phyloP scores from a whole-genome alignment of 2,888 invertebrate genomes.

The Carabus problematicus region DNA sequence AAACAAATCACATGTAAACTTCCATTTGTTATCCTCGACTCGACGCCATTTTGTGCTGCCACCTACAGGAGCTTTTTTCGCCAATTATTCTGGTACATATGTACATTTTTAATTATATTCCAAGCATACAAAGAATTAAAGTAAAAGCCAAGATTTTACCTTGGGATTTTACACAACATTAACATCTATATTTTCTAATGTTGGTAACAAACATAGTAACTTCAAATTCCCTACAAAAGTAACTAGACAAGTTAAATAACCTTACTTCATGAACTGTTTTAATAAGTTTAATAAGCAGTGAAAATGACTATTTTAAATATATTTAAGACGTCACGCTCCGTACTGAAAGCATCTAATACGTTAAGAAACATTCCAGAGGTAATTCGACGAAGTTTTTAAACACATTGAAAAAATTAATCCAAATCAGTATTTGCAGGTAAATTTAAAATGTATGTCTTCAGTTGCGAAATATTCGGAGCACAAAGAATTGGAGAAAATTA shows the following conservation, averaged over 20 bases:
- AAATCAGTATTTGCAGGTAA: conserved; percentile 14
- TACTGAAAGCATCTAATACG: conserved; percentile 30
- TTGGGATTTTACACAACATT: no score
- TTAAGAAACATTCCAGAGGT: conserved; percentile 36
- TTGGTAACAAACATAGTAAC: neutral
- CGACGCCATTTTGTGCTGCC: no score
- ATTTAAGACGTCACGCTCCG: conserved; percentile 31
- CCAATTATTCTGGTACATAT: no score
- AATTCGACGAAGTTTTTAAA: conserved; percentile 16
- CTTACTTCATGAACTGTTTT: conserved; percentile 19
- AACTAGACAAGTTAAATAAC: conserved; percentile 23
- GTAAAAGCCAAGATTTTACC: no score
- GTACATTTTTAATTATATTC: no score
- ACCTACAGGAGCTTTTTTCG: no score
- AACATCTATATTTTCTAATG: neutral
- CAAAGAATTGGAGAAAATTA: conserved; percentile 78
- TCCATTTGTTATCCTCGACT: no score
- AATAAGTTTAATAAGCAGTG: neutral
- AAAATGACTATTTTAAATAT: conserved; percentile 44
- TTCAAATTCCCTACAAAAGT: conserved; percentile 10
- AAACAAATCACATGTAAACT: no score
- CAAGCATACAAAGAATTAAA: no score
- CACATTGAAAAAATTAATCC: conserved; percentile 11
- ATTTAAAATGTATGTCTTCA: conserved; percentile 36
- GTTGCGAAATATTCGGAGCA: conserved; percentile 72